These are phyloP conservation scores for Menura novaehollandiae DNA, from an alignment of 2,113 vertebrate species.

Conservation along the genomic window DNA sequence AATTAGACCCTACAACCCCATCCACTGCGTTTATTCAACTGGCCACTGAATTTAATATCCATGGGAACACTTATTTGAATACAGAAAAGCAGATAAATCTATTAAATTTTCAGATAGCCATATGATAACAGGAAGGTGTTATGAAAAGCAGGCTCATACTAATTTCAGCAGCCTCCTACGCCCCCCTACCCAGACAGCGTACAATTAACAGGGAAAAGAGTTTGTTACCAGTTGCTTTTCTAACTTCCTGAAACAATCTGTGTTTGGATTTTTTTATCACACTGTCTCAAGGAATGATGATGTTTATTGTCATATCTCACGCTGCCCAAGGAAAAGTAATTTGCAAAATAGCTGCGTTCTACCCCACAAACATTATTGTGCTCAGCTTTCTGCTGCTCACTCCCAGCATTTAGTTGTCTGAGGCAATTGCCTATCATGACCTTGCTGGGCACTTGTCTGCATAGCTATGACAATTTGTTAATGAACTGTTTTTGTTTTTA, in stretches of 20 bases:
- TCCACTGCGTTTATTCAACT: neutral
- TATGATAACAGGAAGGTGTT: neutral
- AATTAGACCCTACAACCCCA: neutral
- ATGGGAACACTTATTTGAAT: neutral
- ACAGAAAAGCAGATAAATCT: neutral
- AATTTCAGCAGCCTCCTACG: neutral
- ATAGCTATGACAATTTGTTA: conserved; percentile 79
- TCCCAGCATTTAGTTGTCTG: conserved; percentile 57
- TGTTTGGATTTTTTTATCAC: neutral
- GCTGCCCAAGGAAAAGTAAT: conserved; percentile 13
- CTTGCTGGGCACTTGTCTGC: conserved; percentile 73
- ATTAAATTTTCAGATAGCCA: neutral
- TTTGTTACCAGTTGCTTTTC: conserved; percentile 3
- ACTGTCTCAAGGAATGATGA: neutral
- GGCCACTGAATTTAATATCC: neutral
- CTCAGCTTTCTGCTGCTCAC: conserved; percentile 25
- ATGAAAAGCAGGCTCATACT: neutral
- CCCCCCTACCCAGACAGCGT: neutral
- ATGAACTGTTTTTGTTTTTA: conserved; percentile 84
- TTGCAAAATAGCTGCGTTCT: conserved; percentile 2
- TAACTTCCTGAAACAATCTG: neutral
- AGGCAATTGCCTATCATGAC: conserved; percentile 68
- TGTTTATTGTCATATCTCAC: neutral
- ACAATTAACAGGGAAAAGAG: neutral
- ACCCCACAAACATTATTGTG: neutral